phyloP scores from a whole-genome alignment of 2,797 vertebrate genomes.

The Gallinago stenura region DNA sequence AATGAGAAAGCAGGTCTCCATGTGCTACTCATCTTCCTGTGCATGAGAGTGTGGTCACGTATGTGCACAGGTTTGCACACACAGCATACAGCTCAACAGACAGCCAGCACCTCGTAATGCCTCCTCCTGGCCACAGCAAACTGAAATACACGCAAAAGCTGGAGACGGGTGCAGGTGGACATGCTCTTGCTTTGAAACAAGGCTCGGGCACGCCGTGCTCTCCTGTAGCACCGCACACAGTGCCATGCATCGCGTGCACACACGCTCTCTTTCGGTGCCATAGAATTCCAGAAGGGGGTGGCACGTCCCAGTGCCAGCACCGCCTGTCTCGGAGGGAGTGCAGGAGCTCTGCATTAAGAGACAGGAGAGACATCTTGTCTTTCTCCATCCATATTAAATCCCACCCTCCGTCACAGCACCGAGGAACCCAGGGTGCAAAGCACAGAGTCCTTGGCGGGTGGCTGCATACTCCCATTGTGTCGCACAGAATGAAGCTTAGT shows the following conservation, averaged over 20 bases:
- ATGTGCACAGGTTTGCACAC: neutral
- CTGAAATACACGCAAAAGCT: neutral
- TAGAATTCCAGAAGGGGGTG: neutral
- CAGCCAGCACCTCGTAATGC: neutral
- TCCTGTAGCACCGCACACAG: neutral
- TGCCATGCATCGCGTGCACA: neutral
- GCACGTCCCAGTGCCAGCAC: neutral
- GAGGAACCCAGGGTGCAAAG: neutral
- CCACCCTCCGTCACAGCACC: neutral
- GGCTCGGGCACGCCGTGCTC: too few species aligned
- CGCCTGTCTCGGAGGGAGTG: neutral
- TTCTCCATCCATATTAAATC: neutral
- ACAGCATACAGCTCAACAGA: neutral
- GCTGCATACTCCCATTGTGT: neutral
- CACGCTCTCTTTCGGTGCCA: neutral
- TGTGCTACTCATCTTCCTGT: rapidly evolving
- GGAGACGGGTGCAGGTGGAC: neutral
- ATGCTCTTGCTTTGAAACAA: neutral
- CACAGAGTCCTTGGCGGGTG: neutral
- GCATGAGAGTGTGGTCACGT: rapidly evolving
- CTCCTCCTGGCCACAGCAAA: neutral
- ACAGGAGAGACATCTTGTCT: neutral
- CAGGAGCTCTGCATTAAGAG: neutral
- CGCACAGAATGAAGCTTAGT: neutral
- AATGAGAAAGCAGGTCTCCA: neutral